phyloP scores from a whole-genome alignment of 2,113 vertebrate genomes.

The Leiothrix lutea region DNA sequence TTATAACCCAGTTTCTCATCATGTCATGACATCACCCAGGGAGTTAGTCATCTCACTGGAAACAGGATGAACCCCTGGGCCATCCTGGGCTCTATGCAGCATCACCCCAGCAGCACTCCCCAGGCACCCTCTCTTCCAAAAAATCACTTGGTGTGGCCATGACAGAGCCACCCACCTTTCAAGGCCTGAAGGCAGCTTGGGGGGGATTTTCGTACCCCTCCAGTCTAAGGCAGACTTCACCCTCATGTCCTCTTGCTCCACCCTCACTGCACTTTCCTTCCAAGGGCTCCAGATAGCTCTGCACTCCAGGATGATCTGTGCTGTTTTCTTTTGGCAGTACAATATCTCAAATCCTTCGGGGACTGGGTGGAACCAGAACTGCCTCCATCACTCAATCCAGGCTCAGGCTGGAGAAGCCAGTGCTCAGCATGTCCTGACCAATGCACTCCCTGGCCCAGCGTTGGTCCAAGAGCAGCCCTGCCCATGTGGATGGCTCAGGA shows the following conservation, averaged over 20 bases:
- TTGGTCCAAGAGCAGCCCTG: not conserved
- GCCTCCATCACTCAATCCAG: not conserved
- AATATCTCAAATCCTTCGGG: conserved; percentile 15
- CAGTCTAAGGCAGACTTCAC: not conserved
- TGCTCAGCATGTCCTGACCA: not conserved
- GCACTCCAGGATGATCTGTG: conserved; percentile 9
- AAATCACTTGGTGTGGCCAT: not conserved
- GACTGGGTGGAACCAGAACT: conserved; percentile 48
- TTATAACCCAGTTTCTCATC: conserved; percentile 50
- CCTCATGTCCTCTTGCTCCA: conserved; percentile 1
- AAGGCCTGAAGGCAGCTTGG: not conserved
- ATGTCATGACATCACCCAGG: conserved; percentile 57
- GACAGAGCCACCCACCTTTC: not conserved
- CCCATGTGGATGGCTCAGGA: not conserved
- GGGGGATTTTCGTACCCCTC: not conserved
- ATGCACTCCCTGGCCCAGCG: accelerated
- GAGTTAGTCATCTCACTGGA: not conserved
- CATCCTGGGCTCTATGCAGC: not conserved
- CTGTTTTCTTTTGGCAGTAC: conserved; percentile 49
- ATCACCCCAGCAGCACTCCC: not conserved
- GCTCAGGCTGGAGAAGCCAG: not conserved
- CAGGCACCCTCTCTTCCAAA: not conserved
- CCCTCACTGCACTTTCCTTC: conserved; percentile 17
- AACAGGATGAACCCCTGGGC: not conserved
- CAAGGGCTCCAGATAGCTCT: not conserved